These are phyloP conservation scores for Phymatocera aterrima DNA, from an alignment of 2,888 invertebrate genomes.

Conservation along the genomic window DNA sequence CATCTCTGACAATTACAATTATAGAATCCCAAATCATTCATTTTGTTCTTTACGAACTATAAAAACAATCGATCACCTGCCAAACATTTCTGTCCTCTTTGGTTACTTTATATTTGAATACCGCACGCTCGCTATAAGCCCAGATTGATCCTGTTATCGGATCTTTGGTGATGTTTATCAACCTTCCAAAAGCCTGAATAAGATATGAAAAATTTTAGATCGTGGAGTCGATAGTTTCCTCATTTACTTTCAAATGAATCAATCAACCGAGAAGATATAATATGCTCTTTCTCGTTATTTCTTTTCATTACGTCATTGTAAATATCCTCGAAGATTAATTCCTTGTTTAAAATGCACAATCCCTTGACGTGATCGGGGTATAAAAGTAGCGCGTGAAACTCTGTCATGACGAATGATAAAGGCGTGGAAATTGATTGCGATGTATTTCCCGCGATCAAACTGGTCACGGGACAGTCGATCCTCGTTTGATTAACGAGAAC, in stretches of 20 bases:
- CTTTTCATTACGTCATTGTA: conserved; percentile 81
- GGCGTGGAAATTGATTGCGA: conserved; percentile 73
- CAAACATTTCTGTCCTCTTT: conserved; percentile 92
- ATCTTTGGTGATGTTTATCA: conserved; percentile 90
- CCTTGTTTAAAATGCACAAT: conserved; percentile 89
- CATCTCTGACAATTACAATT: no score
- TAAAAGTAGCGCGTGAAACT: conserved; percentile 92
- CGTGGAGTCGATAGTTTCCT: no score
- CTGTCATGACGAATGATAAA: conserved; percentile 88
- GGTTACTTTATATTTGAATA: conserved; percentile 90
- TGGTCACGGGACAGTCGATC: conserved; percentile 68
- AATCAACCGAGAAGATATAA: conserved; percentile 11
- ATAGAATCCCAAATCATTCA: no score
- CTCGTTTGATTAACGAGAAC: conserved; percentile 68
- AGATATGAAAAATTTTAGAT: no score
- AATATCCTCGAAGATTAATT: conserved; percentile 90
- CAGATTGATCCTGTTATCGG: conserved; percentile 87
- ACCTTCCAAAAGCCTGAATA: conserved; percentile 84
- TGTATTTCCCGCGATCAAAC: conserved; percentile 62
- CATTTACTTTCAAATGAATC: no score
- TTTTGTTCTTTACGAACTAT: not conserved
- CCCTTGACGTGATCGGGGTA: conserved; percentile 90
- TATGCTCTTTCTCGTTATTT: no score
- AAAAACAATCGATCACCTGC: conserved; percentile 76
- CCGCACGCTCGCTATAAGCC: conserved; percentile 89